A percentile compares a stretch with the other conserved stretches of the same genome.
Conservation (phyloP, 2,113 vertebrate species). For the Campylomormyrus numenius region DNA sequence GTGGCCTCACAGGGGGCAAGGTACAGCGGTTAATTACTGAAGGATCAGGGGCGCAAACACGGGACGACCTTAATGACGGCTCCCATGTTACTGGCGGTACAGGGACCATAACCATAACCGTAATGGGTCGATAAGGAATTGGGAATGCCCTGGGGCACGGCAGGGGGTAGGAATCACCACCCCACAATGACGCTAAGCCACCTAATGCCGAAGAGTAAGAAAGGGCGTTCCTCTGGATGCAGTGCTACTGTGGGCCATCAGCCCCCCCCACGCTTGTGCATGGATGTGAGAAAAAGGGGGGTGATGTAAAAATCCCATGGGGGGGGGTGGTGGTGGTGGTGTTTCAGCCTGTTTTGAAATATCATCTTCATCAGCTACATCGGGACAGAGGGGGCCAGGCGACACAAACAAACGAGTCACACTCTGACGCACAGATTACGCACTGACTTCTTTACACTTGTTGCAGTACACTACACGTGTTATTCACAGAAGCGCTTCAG, state of each 20-base stretch:
- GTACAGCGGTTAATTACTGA: background rate
- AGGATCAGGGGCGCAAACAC: background rate
- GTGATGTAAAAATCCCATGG: background rate
- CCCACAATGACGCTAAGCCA: background rate
- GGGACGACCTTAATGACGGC: conserved; percentile 15
- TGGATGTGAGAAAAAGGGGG: background rate
- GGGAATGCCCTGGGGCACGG: background rate
- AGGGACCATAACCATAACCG: background rate
- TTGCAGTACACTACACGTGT: background rate
- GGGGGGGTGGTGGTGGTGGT: background rate
- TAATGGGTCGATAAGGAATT: background rate
- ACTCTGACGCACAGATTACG: background rate
- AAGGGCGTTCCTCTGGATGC: background rate
- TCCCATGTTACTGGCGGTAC: background rate
- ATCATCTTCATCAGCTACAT: conserved; percentile 30
- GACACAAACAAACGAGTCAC: background rate
- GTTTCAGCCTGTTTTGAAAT: conserved; percentile 36
- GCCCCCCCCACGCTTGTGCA: conserved; percentile 4
- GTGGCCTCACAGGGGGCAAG: background rate
- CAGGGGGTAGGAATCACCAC: background rate
- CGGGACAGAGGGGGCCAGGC: conserved; percentile 25
- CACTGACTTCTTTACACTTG: background rate
- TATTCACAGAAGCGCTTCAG: background rate
- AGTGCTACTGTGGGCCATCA: conserved; percentile 33
- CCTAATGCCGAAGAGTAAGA: conserved; percentile 27